phyloP scores from a whole-genome alignment of 2,797 vertebrate genomes.

The Sebastes vulpes region DNA sequence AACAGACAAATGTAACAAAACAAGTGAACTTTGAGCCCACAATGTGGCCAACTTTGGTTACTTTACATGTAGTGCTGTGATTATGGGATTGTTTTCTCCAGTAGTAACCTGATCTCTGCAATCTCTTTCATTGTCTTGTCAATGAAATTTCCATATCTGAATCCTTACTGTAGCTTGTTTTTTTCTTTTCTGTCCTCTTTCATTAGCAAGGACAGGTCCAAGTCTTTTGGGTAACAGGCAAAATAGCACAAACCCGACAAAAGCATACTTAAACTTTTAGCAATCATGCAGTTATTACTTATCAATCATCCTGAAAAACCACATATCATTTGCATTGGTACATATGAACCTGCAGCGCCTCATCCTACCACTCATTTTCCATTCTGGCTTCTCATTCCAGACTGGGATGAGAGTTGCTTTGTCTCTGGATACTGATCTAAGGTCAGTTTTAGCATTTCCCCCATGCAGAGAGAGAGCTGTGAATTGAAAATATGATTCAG shows the following conservation, averaged over 20 bases:
- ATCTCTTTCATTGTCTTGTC: not conserved
- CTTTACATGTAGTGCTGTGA: constrained; percentile 8
- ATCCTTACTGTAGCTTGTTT: not conserved
- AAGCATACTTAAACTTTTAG: constrained; percentile 15
- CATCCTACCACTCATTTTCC: constrained; percentile 11
- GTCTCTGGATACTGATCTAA: constrained; percentile 53
- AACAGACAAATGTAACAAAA: constrained; percentile 37
- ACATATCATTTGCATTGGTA: constrained; percentile 32
- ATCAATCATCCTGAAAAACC: constrained; percentile 29
- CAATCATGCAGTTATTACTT: constrained; percentile 33
- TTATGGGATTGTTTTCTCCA: not conserved
- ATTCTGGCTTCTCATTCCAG: not conserved
- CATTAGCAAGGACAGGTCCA: not conserved
- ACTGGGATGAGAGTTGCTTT: constrained; percentile 15
- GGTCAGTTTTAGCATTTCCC: constrained; percentile 62
- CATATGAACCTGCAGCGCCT: constrained; percentile 26
- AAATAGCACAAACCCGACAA: constrained; percentile 31
- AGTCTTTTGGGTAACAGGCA: constrained; percentile 28
- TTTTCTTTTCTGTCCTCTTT: constrained; percentile 7
- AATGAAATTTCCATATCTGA: not conserved
- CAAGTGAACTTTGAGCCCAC: constrained; percentile 17
- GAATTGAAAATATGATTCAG: constrained; percentile 55
- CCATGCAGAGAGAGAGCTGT: constrained; percentile 16
- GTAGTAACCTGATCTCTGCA: constrained; percentile 8
- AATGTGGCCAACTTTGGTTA: constrained; percentile 10